A percentile compares a stretch with the other conserved stretches of the same genome.
Evolutionary conservation across 2,888 invertebrate species (phyloP).

Genomic region (Sesamia inferens): DNA sequence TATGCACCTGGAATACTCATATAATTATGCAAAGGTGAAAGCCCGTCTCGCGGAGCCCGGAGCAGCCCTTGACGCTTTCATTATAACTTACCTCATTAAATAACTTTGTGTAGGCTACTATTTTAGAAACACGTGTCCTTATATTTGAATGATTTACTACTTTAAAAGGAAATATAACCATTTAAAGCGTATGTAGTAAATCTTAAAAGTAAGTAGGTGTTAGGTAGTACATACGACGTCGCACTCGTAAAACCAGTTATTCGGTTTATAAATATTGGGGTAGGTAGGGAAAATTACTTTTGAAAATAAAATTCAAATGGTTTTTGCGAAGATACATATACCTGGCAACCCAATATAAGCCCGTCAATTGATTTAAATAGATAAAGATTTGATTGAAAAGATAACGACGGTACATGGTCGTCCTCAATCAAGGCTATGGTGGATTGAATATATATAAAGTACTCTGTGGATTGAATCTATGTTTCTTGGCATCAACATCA

Average conservation of each 20-base stretch:
- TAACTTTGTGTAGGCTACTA: conserved; percentile 27
- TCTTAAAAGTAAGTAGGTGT: background rate
- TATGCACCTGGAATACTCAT: conserved; percentile 59
- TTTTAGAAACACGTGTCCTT: background rate
- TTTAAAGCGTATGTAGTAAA: background rate
- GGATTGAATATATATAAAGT: no score
- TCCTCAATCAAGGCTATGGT: conserved; percentile 28
- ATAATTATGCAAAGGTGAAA: conserved; percentile 60
- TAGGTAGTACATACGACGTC: background rate
- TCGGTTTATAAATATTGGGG: conserved; percentile 10
- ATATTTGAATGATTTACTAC: conserved; percentile 2
- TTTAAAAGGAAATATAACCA: conserved; percentile 3
- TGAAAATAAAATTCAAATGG: background rate
- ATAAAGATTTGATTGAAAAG: conserved; percentile 45
- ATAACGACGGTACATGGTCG: conserved; percentile 20
- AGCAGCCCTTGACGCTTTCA: conserved; percentile 59
- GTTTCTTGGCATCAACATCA: background rate
- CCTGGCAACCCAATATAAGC: background rate
- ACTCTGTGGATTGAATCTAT: no score
- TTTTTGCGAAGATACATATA: conserved; percentile 10
- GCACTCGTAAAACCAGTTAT: background rate
- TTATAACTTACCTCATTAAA: conserved; percentile 59
- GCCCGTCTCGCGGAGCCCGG: conserved; percentile 58
- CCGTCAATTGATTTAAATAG: conserved; percentile 8
- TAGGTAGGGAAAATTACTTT: conserved; percentile 24